These are phyloP conservation scores for Poeciliopsis paucimaculata DNA, from an alignment of 2,797 vertebrate species.

Conservation along the genomic window DNA sequence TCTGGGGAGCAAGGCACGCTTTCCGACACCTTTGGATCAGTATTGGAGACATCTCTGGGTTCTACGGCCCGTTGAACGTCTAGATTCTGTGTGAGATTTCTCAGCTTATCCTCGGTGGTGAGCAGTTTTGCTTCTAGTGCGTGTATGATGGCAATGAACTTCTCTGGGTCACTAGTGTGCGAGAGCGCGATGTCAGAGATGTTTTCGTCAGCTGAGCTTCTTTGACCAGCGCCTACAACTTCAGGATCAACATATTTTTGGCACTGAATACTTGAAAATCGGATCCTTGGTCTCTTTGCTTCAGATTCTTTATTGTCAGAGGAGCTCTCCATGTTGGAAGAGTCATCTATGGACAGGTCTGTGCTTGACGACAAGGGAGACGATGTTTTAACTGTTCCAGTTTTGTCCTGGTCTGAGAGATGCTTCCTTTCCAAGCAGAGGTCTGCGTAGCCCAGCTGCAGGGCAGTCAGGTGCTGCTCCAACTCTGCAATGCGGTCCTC, in stretches of 20 bases:
- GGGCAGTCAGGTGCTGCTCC: constrained; percentile 79
- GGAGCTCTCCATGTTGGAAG: constrained; percentile 67
- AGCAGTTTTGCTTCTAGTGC: constrained; percentile 91
- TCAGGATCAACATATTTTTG: constrained; percentile 89
- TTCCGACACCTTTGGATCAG: constrained; percentile 77
- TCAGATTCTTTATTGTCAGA: constrained; percentile 79
- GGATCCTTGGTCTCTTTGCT: constrained; percentile 89
- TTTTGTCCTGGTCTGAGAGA: constrained; percentile 66
- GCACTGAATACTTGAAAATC: constrained; percentile 94
- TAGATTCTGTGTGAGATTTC: constrained; percentile 87
- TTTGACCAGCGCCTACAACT: constrained; percentile 81
- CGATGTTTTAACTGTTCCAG: constrained; percentile 57
- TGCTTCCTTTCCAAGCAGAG: constrained; percentile 74
- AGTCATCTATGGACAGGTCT: constrained; percentile 58
- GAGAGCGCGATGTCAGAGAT: constrained; percentile 78
- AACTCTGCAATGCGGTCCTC: constrained; percentile 79
- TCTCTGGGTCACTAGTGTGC: constrained; percentile 85
- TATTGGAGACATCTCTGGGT: constrained; percentile 72
- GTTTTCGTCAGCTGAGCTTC: constrained; percentile 79
- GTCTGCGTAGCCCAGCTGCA: constrained; percentile 79
- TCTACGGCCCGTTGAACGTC: constrained; percentile 82
- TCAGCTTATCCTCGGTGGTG: constrained; percentile 91
- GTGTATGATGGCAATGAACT: constrained; percentile 91
- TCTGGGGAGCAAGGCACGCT: constrained; percentile 69
- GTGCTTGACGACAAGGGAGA: constrained; percentile 38